Conservation (phyloP, 2,797 vertebrate species). For the Delichon dasypus region DNA sequence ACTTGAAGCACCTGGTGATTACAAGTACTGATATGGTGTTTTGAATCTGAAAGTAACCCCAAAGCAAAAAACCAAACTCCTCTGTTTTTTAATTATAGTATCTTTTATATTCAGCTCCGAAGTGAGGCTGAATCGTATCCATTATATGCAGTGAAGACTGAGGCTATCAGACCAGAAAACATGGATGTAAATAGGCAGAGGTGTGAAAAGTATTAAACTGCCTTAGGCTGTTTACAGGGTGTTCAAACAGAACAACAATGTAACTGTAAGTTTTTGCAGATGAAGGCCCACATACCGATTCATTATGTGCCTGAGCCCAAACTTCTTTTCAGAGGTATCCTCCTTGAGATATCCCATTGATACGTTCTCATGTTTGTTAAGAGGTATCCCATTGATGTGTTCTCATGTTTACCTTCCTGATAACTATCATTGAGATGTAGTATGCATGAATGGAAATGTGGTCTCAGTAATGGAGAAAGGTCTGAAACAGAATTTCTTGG, state of each 20-base stretch:
- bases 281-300: not conserved
- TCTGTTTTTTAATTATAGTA: not conserved
- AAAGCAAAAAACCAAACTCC: not conserved
- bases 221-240: not conserved
- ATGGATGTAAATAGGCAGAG: not conserved
- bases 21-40: not conserved
- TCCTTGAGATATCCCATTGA: not conserved
- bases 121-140: not conserved
- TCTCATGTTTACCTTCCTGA: not conserved
- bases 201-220: not conserved
- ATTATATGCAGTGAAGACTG: not conserved
- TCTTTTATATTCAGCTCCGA: not conserved
- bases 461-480: not conserved
- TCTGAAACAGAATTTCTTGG: not conserved
- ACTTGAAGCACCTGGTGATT: not conserved
- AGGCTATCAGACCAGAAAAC: not conserved
- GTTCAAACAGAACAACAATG: not conserved
- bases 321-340: not conserved
- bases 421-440: not conserved
- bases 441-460: accelerated
- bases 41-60: not conserved
- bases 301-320: not conserved
- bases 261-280: not conserved
- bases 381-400: not conserved
- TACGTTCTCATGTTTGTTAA: not conserved